Percentiles rank a stretch among this genome's conserved stretches.
Conservation (phyloP, 2,888 invertebrate species). For the Cantharis nigra region DNA sequence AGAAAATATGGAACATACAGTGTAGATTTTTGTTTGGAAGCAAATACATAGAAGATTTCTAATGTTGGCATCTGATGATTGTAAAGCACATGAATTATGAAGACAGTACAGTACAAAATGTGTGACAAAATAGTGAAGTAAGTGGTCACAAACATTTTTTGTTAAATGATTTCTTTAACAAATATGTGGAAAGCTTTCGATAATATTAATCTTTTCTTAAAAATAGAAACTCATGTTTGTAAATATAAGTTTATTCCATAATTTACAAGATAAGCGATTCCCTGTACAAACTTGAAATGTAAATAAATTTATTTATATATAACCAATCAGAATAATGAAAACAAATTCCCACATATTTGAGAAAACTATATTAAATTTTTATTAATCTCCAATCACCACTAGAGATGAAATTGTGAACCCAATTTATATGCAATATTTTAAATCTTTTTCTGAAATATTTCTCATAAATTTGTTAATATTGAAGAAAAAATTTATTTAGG, state of each 20-base stretch:
- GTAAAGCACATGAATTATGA: neutral
- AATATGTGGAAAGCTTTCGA: neutral
- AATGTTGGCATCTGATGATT: neutral
- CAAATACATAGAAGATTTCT: neutral
- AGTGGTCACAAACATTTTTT: neutral
- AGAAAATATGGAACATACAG: constrained; percentile 1
- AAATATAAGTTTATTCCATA: neutral
- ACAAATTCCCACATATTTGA: neutral
- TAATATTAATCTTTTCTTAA: neutral
- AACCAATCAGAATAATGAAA: neutral
- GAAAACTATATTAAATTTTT: neutral
- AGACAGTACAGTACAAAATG: neutral
- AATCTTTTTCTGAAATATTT: neutral
- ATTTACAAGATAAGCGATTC: neutral
- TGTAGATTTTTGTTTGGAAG: neutral
- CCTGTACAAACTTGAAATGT: neutral
- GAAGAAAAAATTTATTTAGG: neutral
- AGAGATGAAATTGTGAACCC: neutral
- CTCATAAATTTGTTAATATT: neutral
- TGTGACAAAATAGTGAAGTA: neutral
- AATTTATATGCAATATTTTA: neutral
- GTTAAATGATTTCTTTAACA: neutral
- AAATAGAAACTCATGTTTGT: neutral
- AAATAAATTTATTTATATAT: neutral
- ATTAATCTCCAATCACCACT: neutral